A percentile compares a stretch with the other conserved stretches of the same genome.
Conservation (phyloP, 2,113 vertebrate genomes). For the Lagopus leucura region DNA sequence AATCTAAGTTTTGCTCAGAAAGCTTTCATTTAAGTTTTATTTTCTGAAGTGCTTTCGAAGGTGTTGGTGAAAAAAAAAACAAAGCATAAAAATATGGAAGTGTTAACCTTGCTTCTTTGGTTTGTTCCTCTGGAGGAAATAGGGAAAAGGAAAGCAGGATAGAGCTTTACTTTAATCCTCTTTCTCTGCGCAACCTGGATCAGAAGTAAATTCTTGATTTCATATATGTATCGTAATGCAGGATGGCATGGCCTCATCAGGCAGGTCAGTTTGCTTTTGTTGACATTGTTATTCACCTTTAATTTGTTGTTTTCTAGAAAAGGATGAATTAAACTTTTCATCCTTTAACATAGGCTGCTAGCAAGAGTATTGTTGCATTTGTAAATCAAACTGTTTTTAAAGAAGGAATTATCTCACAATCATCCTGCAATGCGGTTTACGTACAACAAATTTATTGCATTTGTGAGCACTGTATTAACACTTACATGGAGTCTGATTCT, state of each 20-base stretch:
- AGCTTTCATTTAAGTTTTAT: neutral
- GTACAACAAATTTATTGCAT: neutral
- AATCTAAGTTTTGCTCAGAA: neutral
- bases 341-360: neutral
- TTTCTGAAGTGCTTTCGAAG: neutral
- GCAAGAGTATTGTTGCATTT: neutral
- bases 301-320: neutral
- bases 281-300: neutral
- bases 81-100: neutral
- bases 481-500: neutral
- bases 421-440: neutral
- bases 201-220: neutral
- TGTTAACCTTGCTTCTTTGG: neutral
- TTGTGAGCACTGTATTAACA: neutral
- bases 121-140: neutral
- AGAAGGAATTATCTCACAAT: neutral
- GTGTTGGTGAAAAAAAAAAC: neutral
- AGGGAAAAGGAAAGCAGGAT: neutral
- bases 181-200: neutral
- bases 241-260: neutral
- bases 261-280: neutral
- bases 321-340: neutral
- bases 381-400: neutral
- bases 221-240: neutral
- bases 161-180: fast-evolving